Conservation (phyloP, 2,113 vertebrate species). For the Acrocephalus arundinaceus region DNA sequence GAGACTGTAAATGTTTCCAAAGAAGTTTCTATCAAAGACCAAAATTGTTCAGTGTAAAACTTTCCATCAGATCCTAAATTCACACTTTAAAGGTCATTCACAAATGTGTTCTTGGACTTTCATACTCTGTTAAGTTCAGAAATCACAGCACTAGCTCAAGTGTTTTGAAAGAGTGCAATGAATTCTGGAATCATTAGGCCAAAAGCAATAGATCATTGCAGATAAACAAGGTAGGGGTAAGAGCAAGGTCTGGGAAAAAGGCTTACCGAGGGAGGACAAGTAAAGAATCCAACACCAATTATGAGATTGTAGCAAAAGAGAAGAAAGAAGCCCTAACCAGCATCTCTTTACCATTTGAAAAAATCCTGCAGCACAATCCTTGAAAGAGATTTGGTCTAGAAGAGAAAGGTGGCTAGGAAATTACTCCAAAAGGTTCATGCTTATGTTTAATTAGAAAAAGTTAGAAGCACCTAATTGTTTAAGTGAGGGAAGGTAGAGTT, state of each 20-base stretch:
- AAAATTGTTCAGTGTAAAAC: neutral
- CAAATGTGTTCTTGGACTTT: neutral
- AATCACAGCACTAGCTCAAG: neutral
- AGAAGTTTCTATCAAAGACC: neutral
- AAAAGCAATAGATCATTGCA: neutral
- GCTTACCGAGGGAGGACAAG: neutral
- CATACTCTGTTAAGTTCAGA: neutral
- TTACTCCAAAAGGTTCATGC: neutral
- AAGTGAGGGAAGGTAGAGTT: neutral
- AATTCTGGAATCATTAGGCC: neutral
- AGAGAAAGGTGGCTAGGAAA: neutral
- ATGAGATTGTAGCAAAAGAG: neutral
- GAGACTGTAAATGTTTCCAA: neutral
- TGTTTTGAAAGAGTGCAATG: neutral
- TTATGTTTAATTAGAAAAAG: neutral
- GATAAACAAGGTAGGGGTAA: neutral
- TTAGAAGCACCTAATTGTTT: neutral
- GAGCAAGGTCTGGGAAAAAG: neutral
- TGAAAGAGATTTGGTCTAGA: neutral
- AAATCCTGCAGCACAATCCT: neutral
- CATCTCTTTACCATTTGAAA: neutral
- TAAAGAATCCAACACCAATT: neutral
- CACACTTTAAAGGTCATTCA: neutral
- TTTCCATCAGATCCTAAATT: neutral
- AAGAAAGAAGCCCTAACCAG: neutral